Base-by-base conservation (phyloP, 2,113 vertebrate species). In the Pelodiscus sinensis region DNA sequence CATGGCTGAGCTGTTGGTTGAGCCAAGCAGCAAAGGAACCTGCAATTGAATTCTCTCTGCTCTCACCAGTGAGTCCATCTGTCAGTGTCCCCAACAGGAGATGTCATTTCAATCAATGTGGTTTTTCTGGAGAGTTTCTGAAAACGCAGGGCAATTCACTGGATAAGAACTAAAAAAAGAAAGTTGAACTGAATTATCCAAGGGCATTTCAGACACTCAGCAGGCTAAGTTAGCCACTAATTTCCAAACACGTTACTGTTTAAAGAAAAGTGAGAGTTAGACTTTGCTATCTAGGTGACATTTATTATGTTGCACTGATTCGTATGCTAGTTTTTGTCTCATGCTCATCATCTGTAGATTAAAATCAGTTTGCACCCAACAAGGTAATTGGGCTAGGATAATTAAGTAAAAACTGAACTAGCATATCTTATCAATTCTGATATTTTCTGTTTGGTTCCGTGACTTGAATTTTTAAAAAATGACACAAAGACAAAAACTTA, bases 291-390 rank as follows among this genome's bases (percentile, higher is more conserved):
- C 38, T 68, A 4, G 50, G 2, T 50, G 56, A 54, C 35, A 12
- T 25, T 44, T 5, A 44, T 44, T 24, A n/a, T n/a, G 1, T 56
- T 58, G 35, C 25, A 3, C 8, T 0, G 0, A 0, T 0, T 19
- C 79, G 24, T 31, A 6, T 10, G 27, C 19, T 21, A 68, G 51
- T 10, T 3, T 77, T n/a, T 51, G 35, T 31, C 15, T 88, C 54
- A 57, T 0, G 0, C 1, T 25, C 29, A 93, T 19, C 19, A 5
- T 4, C 57, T 77, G 50, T 5, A 27, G 7, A 8, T 44, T 71
- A 87, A 24, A n/a, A 65, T 65, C 29, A 31, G 62, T 65, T 65
- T 68, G 31, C 65, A 68, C 35, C 62, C 31, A 68, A n/a, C 12
- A 15, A 62, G 8, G 14, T 25, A 58, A 77, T 19, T 6, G 55